Conservation (phyloP, 1,140 invertebrate genomes). For the Thrips palmi region DNA sequence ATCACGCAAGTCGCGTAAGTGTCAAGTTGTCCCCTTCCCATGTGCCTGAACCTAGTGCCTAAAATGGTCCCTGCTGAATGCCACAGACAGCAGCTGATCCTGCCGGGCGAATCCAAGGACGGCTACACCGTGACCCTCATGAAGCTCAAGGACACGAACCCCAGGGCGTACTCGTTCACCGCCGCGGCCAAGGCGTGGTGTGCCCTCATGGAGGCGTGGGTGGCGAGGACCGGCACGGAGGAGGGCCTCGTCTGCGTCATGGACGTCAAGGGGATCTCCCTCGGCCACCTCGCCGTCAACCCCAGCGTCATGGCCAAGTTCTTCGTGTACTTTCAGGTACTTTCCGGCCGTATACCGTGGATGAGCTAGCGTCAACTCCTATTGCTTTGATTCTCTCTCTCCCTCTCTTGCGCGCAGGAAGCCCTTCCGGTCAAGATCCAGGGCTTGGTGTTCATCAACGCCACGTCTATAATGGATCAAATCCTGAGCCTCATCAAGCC, state of each 20-base stretch:
- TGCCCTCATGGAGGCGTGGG: no score
- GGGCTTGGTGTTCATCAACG: constrained; percentile 14
- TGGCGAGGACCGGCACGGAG: background rate
- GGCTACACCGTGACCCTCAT: constrained; percentile 37
- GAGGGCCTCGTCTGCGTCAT: constrained; percentile 38
- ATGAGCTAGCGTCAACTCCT: background rate
- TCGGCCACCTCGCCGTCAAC: constrained; percentile 38
- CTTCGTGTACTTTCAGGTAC: constrained; percentile 42
- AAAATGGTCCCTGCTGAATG: no score
- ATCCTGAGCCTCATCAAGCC: constrained; percentile 17
- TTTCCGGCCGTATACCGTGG: background rate
- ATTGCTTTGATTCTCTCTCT: background rate
- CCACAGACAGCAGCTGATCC: no score
- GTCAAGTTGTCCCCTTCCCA: no score
- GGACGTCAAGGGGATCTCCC: constrained; percentile 38
- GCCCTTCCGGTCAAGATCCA: constrained; percentile 14
- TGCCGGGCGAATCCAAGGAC: no score
- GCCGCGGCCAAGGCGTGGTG: no score
- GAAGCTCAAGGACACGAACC: constrained; percentile 33
- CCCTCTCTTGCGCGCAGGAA: constrained; percentile 16
- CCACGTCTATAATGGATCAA: constrained; percentile 13
- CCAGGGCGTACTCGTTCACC: no score
- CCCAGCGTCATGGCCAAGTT: constrained; percentile 34
- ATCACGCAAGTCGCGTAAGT: constrained; percentile 30
- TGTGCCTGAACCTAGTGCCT: no score